A percentile compares a stretch with the other conserved stretches of the same genome.
Evolutionary conservation across 2,797 vertebrate genomes (phyloP).

Genomic region (Sebastiscus albofasciatus): DNA sequence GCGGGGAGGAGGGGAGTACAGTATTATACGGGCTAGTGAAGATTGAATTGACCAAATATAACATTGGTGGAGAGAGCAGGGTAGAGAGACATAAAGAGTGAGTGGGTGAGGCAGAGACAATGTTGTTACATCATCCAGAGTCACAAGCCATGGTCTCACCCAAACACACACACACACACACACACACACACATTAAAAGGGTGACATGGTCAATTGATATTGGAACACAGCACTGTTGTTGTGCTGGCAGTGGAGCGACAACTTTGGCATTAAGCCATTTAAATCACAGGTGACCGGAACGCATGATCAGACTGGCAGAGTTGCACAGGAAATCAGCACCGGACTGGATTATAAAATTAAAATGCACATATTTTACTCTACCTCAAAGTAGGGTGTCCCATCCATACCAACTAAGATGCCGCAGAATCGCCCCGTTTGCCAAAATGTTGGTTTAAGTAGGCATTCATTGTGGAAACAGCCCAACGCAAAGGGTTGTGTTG

Average conservation of each 20-base stretch:
- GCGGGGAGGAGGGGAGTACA: background rate
- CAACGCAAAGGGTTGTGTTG: background rate
- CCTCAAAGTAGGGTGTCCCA: background rate
- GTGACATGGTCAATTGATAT: conserved; percentile 33
- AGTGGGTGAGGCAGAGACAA: conserved; percentile 30
- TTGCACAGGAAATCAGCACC: background rate
- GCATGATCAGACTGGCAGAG: background rate
- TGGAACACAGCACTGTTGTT: conserved; percentile 9
- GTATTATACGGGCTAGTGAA: conserved; percentile 20
- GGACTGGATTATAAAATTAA: background rate
- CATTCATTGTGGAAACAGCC: background rate
- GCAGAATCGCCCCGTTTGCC: too few species aligned
- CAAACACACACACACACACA: conserved; percentile 7
- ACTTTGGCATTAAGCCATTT: background rate
- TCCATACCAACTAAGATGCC: background rate
- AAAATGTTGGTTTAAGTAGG: background rate
- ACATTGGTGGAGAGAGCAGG: conserved; percentile 6
- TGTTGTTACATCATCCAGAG: conserved; percentile 47
- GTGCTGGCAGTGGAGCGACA: background rate
- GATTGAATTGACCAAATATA: conserved; percentile 36
- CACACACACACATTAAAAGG: background rate
- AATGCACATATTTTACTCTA: background rate
- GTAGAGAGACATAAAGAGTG: conserved; percentile 23
- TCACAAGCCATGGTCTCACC: conserved; percentile 25
- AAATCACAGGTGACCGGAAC: conserved; percentile 12